Conservation (phyloP, 2,797 vertebrate species). For the Dipus sagitta region DNA sequence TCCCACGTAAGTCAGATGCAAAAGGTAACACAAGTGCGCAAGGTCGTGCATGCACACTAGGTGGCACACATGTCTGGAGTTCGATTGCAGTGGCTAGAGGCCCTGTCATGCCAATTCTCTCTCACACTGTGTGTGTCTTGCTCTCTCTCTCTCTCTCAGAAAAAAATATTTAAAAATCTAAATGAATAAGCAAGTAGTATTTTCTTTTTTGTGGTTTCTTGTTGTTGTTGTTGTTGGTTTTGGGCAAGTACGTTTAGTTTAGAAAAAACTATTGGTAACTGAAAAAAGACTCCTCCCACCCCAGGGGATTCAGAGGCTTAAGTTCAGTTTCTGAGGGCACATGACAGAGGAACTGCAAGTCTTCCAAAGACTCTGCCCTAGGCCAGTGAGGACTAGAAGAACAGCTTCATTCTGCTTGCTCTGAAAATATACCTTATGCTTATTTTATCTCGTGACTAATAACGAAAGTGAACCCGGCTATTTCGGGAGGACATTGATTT, state of each 20-base stretch:
- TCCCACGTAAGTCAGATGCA: too few relatives aligned
- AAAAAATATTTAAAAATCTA: neutral
- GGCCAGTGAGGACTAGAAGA: neutral
- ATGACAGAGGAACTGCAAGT: constrained; percentile 28
- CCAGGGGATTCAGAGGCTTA: neutral
- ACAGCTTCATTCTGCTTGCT: neutral
- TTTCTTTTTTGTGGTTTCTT: neutral
- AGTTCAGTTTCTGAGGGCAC: constrained; percentile 42
- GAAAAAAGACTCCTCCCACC: neutral
- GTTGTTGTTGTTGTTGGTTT: neutral
- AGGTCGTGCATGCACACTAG: too few relatives aligned
- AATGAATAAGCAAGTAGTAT: neutral
- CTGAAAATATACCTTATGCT: neutral
- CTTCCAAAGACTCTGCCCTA: neutral
- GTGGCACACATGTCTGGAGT: too few relatives aligned
- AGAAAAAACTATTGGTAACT: neutral
- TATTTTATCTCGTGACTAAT: neutral
- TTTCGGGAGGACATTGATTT: neutral
- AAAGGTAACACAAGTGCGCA: too few relatives aligned
- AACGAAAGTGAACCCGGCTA: neutral
- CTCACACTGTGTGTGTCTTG: too few relatives aligned
- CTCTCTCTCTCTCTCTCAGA: too few relatives aligned
- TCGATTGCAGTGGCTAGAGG: too few relatives aligned
- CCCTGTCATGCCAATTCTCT: too few relatives aligned
- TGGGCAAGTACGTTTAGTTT: neutral